These are phyloP conservation scores for Drosophila nebulosa DNA, from an alignment of 1,140 invertebrate species.

Conservation along the genomic window DNA sequence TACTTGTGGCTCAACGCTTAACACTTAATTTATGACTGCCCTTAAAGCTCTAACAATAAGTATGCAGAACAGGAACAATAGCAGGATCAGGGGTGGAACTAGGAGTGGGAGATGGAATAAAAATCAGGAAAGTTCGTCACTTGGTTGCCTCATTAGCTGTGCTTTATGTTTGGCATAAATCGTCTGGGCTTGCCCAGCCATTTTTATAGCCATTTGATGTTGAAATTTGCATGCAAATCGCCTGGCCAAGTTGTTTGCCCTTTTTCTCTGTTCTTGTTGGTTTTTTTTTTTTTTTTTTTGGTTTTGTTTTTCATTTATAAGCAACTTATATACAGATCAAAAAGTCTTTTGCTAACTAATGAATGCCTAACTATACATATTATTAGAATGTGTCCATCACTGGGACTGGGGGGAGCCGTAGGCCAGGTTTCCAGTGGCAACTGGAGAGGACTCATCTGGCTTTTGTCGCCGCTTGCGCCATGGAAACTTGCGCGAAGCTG, in stretches of 20 bases:
- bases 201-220: slow-evolving; percentile 38
- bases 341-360: slow-evolving; percentile 51
- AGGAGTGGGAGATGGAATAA: neutral
- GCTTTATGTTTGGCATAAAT: slow-evolving; percentile 64
- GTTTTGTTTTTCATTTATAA: neutral
- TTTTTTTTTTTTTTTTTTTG: neutral
- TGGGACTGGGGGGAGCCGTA: slow-evolving; percentile 65
- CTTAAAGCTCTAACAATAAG: slow-evolving; percentile 8
- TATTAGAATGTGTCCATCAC: slow-evolving; percentile 36
- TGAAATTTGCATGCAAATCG: slow-evolving; percentile 54
- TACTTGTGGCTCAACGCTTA: slow-evolving; percentile 47
- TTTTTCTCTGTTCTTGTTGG: neutral
- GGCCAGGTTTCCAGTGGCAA: slow-evolving; percentile 9
- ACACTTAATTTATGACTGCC: slow-evolving; percentile 60
- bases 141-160: slow-evolving; percentile 46
- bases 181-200: slow-evolving; percentile 50
- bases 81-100: neutral
- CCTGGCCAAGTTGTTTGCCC: slow-evolving; percentile 5
- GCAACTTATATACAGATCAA: slow-evolving; percentile 32
- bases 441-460: slow-evolving; percentile 16
- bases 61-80: slow-evolving; percentile 16
- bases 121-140: slow-evolving; percentile 38
- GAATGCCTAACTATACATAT: slow-evolving; percentile 31
- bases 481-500: slow-evolving; percentile 44
- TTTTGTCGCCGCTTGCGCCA: slow-evolving; percentile 64